Evolutionary conservation across 2,113 vertebrate species (phyloP).

Genomic region (Vireo altiloquus): DNA sequence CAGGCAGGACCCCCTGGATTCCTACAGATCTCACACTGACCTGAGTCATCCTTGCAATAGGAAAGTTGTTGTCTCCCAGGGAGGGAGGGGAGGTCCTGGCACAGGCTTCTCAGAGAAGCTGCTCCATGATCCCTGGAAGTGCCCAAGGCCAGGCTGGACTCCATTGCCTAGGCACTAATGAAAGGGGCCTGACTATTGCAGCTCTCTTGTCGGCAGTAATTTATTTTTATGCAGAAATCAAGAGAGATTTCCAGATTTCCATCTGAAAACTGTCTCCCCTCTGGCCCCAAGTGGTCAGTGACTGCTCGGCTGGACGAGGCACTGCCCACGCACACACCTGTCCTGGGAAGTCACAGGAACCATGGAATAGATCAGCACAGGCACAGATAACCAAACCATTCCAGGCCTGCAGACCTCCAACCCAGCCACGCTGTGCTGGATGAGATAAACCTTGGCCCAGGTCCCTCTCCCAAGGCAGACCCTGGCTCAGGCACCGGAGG

Average conservation of each 20-base stretch:
- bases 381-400: fast-evolving
- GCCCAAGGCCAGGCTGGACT: background rate
- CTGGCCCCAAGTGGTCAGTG: background rate
- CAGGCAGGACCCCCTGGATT: background rate
- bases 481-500: background rate
- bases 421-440: fast-evolving
- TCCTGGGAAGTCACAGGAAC: background rate
- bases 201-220: background rate
- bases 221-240: background rate
- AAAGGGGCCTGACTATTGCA: background rate
- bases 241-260: background rate
- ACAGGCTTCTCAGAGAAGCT: background rate
- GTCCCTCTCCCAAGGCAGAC: background rate
- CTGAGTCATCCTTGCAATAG: background rate
- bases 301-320: background rate
- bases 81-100: background rate
- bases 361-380: background rate
- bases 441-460: background rate
- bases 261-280: background rate
- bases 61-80: background rate
- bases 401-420: background rate
- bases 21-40: background rate
- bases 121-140: background rate
- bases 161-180: background rate
- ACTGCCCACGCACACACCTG: fast-evolving